Evolutionary conservation across 1,140 invertebrate genomes (phyloP).

Genomic region (Hylaeus volcanicus): DNA sequence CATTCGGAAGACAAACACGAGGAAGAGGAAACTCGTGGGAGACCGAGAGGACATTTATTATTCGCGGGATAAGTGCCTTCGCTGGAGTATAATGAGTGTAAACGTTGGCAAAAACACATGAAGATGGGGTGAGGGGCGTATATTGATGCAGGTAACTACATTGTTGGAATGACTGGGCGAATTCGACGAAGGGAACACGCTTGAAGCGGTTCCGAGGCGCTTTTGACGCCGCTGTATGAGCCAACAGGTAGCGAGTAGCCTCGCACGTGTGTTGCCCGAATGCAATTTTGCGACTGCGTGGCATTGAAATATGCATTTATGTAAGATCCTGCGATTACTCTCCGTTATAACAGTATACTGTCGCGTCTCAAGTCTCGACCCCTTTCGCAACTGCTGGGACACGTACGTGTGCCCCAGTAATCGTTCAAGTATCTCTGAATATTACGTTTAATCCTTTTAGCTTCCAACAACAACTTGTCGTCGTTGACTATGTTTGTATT

Average conservation of each 20-base stretch:
- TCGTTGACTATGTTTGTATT: too few species aligned
- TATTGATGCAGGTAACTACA: conserved; percentile 6
- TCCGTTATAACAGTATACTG: conserved; percentile 12
- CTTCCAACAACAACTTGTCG: too few species aligned
- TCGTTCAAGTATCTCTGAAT: too few species aligned
- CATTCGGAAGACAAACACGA: background rate
- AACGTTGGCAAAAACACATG: conserved; percentile 13
- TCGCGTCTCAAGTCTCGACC: background rate
- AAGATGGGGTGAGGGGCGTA: background rate
- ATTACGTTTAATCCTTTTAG: too few species aligned
- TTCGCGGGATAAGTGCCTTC: conserved; percentile 8
- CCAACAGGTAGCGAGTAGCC: background rate
- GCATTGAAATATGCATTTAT: conserved; percentile 5
- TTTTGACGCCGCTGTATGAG: conserved; percentile 3
- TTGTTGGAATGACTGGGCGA: conserved; percentile 19
- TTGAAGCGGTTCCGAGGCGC: background rate
- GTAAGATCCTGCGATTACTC: conserved; percentile 6
- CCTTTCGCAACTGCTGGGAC: too few species aligned
- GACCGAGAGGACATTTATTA: conserved; percentile 15
- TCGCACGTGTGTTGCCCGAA: background rate
- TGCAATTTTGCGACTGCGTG: background rate
- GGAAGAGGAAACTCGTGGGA: conserved; percentile 3
- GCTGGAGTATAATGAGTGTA: conserved; percentile 12
- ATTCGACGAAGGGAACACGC: background rate
- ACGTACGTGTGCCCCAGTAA: too few species aligned